Evolutionary conservation across 2,888 invertebrate genomes (phyloP), one percentile per base, ranked within the genome.

Genomic region (Invenusta paracnida): DNA sequence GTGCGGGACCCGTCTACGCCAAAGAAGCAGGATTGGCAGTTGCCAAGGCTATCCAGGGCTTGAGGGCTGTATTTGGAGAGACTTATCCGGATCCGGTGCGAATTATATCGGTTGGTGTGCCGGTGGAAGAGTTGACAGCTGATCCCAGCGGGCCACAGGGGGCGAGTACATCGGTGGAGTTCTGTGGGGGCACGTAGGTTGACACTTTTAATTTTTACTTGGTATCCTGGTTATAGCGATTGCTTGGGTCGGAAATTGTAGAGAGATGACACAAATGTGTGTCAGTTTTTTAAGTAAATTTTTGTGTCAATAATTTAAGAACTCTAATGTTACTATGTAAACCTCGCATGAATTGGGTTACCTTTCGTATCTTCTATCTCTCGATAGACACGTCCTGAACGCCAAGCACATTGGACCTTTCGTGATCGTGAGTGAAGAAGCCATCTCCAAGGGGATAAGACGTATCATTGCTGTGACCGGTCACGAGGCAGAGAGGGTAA

Each of bases 391-490:
- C 93, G 93, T 98, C 86, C 94, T 94, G 89, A 94, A 94, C 89
- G 95, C 97, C 27, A 95, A 96, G 0, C 97, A 99, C 91, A 95
- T 98, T 90, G 97, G 96, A 48, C 95, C 96, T 89, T 96, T 99
- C 92, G 95, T 98, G 0, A 98, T 99, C 89, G 94, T 96, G 0
- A 95, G 95, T 89, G 99, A 99, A 93, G 99, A 99, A 93, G 98
- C 99, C 13, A 99, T 99, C 88, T 97, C 99, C 81, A 99, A 99
- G 92, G 99, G 99, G 86, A 96, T 98, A 88, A 93, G 99, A 87
- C 94, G 99, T 90, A 97, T 99, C 90, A 96, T 98, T 30, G 98
- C 98, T 27, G 92, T 99, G 11, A 99, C 98, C 31, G 99, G 99
- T 0, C 94, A 95, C 0, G 97, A 97, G 92, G 98, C 97, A 11